Evolutionary conservation across 2,113 vertebrate species (phyloP), one percentile per base, ranked within the genome.

Genomic region (Spea multiplicata): DNA sequence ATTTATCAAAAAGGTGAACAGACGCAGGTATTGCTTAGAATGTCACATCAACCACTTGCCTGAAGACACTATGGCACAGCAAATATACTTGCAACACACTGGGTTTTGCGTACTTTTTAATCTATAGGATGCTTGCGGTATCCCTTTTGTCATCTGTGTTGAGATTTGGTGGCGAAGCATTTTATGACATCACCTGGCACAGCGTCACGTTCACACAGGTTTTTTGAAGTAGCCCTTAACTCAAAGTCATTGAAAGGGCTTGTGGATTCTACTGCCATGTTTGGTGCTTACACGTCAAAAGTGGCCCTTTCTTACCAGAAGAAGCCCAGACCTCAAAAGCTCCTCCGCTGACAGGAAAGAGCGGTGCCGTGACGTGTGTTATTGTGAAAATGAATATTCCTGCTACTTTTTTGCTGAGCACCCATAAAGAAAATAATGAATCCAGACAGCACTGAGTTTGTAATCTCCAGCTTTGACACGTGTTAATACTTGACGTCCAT

Each of bases 1-100:
- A 49, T 68, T 59, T 64, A 64, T 79, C 53, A 67, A 80, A 74
- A 55, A 72, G 5, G 46, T 13, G 16, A 61, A 61, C 5, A 68
- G 64, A 73, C 66, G 61, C 52, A 67, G 71, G 65, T 80, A 80
- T 80, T 80, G 78, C 78, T 80, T 74, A 68, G 78, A 80, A 74
- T 52, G 48, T 73, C 62, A 48, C 12, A 53, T 30, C 44, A 53
- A 61, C 70, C 59, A 66, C 61, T 70, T 70, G 57, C 53, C 44
- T 73, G 64, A 17, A 71, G 70, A 79, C 71, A 64, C 55, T 73
- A 79, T 79, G 77, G 77, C 77, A 79, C 70, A 67, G 73, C 77
- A 65, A 59, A n/a, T 53, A 61, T 67, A 68, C 53, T 46, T 74
- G 64, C 71, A 74, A 66, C 53, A 73, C 78, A 67, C 62, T 53